phyloP scores from a whole-genome alignment of 1,140 invertebrate species.

The Drosophila jambulina region DNA sequence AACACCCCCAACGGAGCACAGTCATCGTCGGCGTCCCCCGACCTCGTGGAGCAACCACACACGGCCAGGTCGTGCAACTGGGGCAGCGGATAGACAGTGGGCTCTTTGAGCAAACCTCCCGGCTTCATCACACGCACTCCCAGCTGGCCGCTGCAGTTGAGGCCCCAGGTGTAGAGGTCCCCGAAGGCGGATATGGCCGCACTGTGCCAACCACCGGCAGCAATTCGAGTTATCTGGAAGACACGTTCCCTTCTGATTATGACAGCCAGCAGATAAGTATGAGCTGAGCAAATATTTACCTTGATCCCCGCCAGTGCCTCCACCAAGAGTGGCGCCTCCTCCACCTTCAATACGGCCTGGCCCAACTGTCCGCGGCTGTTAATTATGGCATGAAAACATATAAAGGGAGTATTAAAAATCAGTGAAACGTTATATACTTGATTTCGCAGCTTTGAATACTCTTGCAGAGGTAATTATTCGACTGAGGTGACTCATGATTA shows the following conservation, averaged over 20 bases:
- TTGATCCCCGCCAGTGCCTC: slow-evolving; percentile 91
- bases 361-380: slow-evolving; percentile 94
- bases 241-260: slow-evolving; percentile 6
- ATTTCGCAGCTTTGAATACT: background rate
- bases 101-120: slow-evolving; percentile 57
- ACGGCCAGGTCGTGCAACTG: slow-evolving; percentile 70
- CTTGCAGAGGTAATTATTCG: background rate
- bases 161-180: slow-evolving; percentile 96
- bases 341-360: slow-evolving; percentile 88
- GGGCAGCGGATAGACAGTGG: slow-evolving; percentile 76
- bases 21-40: background rate
- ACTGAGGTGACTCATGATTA: background rate
- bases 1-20: slow-evolving; percentile 87
- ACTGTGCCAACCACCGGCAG: slow-evolving; percentile 94
- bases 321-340: slow-evolving; percentile 88
- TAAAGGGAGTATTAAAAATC: background rate
- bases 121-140: slow-evolving; percentile 87
- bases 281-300: slow-evolving; percentile 53
- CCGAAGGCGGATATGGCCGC: slow-evolving; percentile 90
- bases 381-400: slow-evolving; percentile 26
- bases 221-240: slow-evolving; percentile 87
- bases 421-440: background rate
- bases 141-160: slow-evolving; percentile 94
- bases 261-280: slow-evolving; percentile 32
- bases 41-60: slow-evolving; percentile 85